Evolutionary conservation across 1,140 invertebrate genomes (phyloP).

Genomic region (Platyscapa corneri): DNA sequence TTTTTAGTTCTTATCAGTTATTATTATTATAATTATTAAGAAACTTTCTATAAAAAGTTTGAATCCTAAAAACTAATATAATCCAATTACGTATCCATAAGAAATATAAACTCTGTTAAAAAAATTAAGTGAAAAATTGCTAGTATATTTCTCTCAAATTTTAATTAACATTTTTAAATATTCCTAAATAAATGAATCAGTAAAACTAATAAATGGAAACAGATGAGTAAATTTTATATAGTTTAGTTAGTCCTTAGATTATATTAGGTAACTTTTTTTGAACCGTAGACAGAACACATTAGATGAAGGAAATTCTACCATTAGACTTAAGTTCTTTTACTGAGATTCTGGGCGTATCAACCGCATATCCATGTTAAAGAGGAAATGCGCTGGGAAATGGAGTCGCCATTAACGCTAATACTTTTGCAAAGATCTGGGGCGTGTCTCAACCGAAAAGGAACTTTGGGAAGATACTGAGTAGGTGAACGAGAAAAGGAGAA

Average conservation of each 20-base stretch:
- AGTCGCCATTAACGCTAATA: slow-evolving; percentile 49
- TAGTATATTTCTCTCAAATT: too few species aligned
- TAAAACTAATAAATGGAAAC: too few species aligned
- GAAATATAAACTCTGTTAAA: too few species aligned
- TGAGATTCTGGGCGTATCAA: slow-evolving; percentile 39
- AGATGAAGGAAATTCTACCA: slow-evolving; percentile 33
- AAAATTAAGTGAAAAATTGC: too few species aligned
- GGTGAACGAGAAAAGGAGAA: neutral
- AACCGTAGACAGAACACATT: neutral
- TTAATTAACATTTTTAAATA: too few species aligned
- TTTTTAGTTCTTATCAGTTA: too few species aligned
- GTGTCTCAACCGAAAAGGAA: slow-evolving; percentile 40
- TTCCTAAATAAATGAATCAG: too few species aligned
- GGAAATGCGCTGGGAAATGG: slow-evolving; percentile 37
- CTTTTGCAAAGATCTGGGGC: slow-evolving; percentile 47
- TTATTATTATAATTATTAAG: too few species aligned
- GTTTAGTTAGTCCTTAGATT: neutral
- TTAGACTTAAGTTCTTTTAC: slow-evolving; percentile 40
- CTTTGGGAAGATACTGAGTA: slow-evolving; percentile 29
- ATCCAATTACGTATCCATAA: too few species aligned
- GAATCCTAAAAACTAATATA: too few species aligned
- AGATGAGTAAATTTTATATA: neutral
- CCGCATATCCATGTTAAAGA: slow-evolving; percentile 11
- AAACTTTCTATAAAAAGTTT: too few species aligned
- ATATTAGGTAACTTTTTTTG: neutral